phyloP scores from a whole-genome alignment of 2,113 vertebrate genomes.

The Bothrops jararaca region DNA sequence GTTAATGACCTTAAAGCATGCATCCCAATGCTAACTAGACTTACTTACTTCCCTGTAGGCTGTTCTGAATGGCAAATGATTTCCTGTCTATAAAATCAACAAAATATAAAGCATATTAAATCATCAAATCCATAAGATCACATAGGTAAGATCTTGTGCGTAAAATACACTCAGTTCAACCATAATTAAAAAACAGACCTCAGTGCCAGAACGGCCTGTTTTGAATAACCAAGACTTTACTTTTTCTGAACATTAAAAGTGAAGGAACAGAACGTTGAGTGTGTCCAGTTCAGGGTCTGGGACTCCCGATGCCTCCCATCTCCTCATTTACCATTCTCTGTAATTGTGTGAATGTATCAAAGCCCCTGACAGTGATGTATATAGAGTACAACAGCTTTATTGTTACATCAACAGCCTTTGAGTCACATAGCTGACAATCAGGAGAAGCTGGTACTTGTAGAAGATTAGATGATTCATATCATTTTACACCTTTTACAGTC shows the following conservation, averaged over 20 bases:
- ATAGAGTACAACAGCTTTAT: background rate
- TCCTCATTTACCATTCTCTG: background rate
- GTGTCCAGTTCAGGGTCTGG: background rate
- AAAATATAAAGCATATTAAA: background rate
- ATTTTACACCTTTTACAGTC: slow-evolving; percentile 10
- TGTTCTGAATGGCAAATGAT: background rate
- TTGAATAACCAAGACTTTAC: background rate
- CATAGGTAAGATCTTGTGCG: background rate
- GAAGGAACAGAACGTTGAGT: background rate
- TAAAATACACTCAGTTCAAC: background rate
- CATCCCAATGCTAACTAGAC: background rate
- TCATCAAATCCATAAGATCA: background rate
- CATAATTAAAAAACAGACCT: background rate
- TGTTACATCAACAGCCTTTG: background rate
- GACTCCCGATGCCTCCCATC: background rate
- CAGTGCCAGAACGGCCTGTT: background rate
- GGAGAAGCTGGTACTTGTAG: background rate
- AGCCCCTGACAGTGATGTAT: background rate
- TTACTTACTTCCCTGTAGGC: background rate
- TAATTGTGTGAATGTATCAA: background rate
- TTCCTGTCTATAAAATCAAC: background rate
- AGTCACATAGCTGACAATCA: background rate
- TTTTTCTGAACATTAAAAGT: background rate
- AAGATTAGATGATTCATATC: slow-evolving; percentile 15
- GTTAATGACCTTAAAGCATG: background rate